Evolutionary conservation across 2,888 invertebrate genomes (phyloP), one percentile per base, ranked within the genome.

Genomic region (Orthosia incerta): DNA sequence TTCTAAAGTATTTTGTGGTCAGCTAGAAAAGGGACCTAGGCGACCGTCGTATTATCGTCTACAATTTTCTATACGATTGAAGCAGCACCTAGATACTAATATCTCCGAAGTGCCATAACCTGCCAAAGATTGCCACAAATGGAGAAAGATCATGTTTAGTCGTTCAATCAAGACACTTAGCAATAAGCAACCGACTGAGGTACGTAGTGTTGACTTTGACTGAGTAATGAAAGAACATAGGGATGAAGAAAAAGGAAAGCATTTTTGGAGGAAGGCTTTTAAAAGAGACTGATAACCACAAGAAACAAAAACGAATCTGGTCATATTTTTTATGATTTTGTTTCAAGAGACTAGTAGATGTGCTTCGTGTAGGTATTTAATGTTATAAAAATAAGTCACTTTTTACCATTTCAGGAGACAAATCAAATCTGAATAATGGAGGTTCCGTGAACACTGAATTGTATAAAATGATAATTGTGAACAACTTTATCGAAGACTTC

Each of bases 401-500:
- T 31, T n/a, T 39, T 5, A 59, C 13, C 5, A 20, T 59, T 60
- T 45, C 3, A 45, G 20, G 13, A 50, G n/a, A 48, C 7, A 55
- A 51, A n/a, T 53, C 46, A 13, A 18, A 46, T 51, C 9, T 31
- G 18, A 46, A 61, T 48, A 50, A 63, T 26, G 0, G n/a, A 55
- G 53, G 0, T 39, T 20, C 18, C 48, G 13, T 18, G 18, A 26
- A 63, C 7, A 23, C 20, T 20, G 45, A 26, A 46, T 67, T 23
- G 16, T 13, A 15, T 48, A 46, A 74, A 67, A 67, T 46, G 23
- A 48, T 67, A 57, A 46, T 57, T 57, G 4, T n/a, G 4, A 51
- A 76, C 9, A 50, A 26, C 51, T 67, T 51, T 39, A 39, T 57
- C 31, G 31, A 67, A 59, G 23, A n/a, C 15, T 57, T 68, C n/a